Evolutionary conservation across 2,888 invertebrate genomes (phyloP).

Genomic region (Nasonovia ribisnigri): DNA sequence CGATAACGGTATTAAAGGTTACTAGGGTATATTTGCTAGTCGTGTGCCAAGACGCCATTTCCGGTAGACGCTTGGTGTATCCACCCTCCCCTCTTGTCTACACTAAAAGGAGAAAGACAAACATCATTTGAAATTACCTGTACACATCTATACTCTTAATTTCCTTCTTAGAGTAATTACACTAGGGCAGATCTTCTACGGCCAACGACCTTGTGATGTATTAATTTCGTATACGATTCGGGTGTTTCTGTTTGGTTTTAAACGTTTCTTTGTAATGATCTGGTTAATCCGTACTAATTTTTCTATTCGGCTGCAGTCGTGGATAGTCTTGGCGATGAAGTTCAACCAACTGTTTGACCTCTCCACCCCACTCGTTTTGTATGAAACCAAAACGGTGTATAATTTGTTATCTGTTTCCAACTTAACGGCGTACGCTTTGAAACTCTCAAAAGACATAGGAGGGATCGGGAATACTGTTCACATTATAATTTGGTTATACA

Average conservation of each 20-base stretch:
- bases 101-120: neutral
- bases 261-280: constrained; percentile 34
- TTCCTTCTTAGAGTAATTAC: constrained; percentile 9
- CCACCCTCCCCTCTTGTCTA: neutral
- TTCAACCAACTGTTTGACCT: constrained; percentile 45
- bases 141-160: neutral
- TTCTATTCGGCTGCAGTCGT: neutral
- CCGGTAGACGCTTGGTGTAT: constrained; percentile 48
- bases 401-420: constrained; percentile 63
- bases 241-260: constrained; percentile 17
- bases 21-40: constrained; percentile 50
- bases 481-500: constrained; percentile 52
- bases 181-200: neutral
- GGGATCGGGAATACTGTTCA: constrained; percentile 33
- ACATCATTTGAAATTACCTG: constrained; percentile 17
- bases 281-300: constrained; percentile 54
- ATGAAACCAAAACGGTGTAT: constrained; percentile 28
- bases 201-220: neutral
- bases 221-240: neutral
- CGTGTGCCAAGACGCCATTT: constrained; percentile 54
- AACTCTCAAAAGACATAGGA: constrained; percentile 38
- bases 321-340: constrained; percentile 36
- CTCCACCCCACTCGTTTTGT: constrained; percentile 1
- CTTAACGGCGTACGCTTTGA: constrained; percentile 53
- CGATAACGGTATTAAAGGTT: constrained; percentile 65